Conservation (phyloP, 2,888 invertebrate species). For the Xanthostigma xanthostigma region DNA sequence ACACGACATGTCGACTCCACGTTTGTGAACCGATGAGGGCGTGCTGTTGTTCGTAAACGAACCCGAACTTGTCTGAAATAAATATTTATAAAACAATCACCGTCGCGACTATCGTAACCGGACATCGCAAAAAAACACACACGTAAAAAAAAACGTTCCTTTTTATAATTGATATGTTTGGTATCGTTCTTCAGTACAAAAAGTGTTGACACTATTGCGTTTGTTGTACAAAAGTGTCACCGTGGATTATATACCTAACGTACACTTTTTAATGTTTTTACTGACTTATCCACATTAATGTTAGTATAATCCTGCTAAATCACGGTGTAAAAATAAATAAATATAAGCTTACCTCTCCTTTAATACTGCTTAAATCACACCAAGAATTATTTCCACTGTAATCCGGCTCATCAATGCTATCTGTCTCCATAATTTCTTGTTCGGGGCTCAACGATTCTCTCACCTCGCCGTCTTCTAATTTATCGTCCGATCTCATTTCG, state of each 20-base stretch:
- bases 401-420: conserved; percentile 20
- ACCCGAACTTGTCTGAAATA: too few relatives aligned
- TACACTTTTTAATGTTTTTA: too few relatives aligned
- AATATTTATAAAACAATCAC: too few relatives aligned
- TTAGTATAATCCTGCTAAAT: conserved; percentile 8
- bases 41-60: conserved; percentile 17
- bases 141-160: too few relatives aligned
- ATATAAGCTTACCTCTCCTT: conserved; percentile 19
- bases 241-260: too few relatives aligned
- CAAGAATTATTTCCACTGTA: conserved; percentile 28
- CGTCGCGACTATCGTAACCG: too few relatives aligned
- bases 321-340: conserved; percentile 7
- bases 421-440: conserved; percentile 12
- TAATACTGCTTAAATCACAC: conserved; percentile 26
- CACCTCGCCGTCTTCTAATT: not conserved
- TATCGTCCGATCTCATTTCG: not conserved
- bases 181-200: too few relatives aligned
- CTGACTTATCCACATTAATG: too few relatives aligned
- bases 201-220: too few relatives aligned
- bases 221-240: too few relatives aligned
- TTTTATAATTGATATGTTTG: too few relatives aligned
- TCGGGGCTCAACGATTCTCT: conserved; percentile 12
- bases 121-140: too few relatives aligned
- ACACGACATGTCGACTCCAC: conserved; percentile 75
- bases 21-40: conserved; percentile 10